phyloP scores from a whole-genome alignment of 2,888 invertebrate genomes.

The Trissolcus brochymenae region DNA sequence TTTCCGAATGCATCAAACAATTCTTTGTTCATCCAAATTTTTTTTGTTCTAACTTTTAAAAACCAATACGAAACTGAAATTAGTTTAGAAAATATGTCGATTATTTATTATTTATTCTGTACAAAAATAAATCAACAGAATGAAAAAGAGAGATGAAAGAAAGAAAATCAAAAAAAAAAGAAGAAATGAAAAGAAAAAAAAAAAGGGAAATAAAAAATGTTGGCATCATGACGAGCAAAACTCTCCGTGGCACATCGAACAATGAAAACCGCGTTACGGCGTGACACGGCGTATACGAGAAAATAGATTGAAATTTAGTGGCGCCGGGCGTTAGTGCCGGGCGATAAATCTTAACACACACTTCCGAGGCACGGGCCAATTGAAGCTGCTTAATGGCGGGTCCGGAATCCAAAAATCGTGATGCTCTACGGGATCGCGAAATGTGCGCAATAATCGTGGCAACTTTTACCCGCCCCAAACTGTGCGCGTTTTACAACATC shows the following conservation, averaged over 20 bases:
- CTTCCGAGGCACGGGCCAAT: conserved; percentile 45
- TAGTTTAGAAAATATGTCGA: no score
- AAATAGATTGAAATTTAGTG: conserved; percentile 56
- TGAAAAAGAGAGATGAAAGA: no score
- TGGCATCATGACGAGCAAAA: no score
- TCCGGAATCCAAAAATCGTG: conserved; percentile 30
- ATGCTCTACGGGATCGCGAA: conserved; percentile 11
- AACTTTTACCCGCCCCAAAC: conserved; percentile 37
- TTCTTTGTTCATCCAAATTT: no score
- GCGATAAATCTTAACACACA: conserved; percentile 52
- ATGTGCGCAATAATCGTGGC: conserved; percentile 2
- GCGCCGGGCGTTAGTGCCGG: conserved; percentile 43
- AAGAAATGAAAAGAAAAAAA: background rate
- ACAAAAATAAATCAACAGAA: no score
- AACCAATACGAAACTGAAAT: no score
- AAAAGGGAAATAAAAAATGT: no score
- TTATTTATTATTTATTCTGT: no score
- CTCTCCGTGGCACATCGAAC: conserved; percentile 17
- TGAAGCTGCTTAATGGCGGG: conserved; percentile 38
- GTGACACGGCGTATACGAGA: conserved; percentile 34
- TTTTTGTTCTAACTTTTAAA: no score
- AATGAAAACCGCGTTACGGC: conserved; percentile 41
- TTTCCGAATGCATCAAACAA: no score
- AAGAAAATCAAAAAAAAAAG: no score
- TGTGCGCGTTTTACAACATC: conserved; percentile 11